These are phyloP conservation scores for Triplophysa tibetana DNA, from an alignment of 2,113 vertebrate species.

Conservation along the genomic window DNA sequence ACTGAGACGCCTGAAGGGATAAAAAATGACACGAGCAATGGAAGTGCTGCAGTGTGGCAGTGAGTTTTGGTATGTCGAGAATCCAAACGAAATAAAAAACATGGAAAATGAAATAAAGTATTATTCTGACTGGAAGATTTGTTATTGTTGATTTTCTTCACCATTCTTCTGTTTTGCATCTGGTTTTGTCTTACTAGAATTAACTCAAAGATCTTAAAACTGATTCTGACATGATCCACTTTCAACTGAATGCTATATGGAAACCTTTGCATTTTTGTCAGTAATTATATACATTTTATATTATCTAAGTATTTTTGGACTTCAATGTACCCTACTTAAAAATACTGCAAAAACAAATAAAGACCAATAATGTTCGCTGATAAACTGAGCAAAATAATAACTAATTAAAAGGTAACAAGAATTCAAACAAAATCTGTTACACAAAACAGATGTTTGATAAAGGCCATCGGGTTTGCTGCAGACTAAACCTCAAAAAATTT, in stretches of 20 bases:
- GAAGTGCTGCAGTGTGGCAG: not conserved
- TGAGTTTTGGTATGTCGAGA: not conserved
- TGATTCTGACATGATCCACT: slow-evolving; percentile 32
- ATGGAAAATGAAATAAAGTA: not conserved
- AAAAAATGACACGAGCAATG: slow-evolving; percentile 17
- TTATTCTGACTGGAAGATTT: not conserved
- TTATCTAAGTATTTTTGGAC: too few species aligned
- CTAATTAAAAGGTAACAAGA: not conserved
- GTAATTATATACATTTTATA: too few species aligned
- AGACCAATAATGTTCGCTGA: too few species aligned
- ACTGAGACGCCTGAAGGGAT: slow-evolving; percentile 1
- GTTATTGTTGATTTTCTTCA: not conserved
- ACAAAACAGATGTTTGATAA: not conserved
- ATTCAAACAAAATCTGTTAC: not conserved
- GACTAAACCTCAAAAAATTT: not conserved
- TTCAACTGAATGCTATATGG: slow-evolving; percentile 35
- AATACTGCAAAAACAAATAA: not conserved
- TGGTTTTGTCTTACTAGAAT: not conserved
- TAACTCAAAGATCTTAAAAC: slow-evolving; percentile 18
- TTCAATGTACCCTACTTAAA: too few species aligned
- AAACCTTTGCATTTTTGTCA: too few species aligned
- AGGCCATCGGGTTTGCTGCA: not conserved
- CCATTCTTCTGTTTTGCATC: slow-evolving; percentile 14
- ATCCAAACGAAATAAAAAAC: not conserved
- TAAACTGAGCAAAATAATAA: too few species aligned